A percentile compares a stretch with the other conserved stretches of the same genome.
Conservation (phyloP, 2,113 vertebrate species). For the Nothobranchius furzeri region DNA sequence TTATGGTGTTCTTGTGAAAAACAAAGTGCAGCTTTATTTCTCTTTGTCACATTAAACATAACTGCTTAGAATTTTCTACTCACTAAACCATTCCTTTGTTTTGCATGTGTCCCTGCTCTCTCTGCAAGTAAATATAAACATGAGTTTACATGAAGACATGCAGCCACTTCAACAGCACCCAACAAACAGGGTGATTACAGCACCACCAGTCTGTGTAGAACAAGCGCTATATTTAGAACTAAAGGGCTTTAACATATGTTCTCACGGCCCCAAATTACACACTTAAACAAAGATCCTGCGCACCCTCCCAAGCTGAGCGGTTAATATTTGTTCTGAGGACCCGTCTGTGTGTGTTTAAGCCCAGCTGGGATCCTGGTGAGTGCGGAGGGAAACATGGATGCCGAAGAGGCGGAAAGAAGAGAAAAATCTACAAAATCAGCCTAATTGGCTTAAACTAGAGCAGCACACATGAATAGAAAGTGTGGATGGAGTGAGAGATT, state of each 20-base stretch:
- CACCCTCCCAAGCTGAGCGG: constrained; percentile 58
- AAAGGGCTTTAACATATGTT: constrained; percentile 71
- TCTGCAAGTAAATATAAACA: constrained; percentile 64
- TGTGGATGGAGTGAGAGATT: constrained; percentile 51
- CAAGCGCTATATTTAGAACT: constrained; percentile 30
- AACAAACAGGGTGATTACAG: constrained; percentile 13
- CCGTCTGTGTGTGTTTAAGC: constrained; percentile 74
- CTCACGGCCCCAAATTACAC: constrained; percentile 54
- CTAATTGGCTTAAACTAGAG: constrained; percentile 75
- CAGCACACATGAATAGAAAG: constrained; percentile 37
- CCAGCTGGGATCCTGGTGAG: constrained; percentile 69
- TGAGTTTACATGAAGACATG: neutral
- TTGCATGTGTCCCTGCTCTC: constrained; percentile 32
- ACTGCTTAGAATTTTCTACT: constrained; percentile 18
- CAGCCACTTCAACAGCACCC: neutral
- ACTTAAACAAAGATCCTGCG: constrained; percentile 53
- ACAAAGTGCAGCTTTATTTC: constrained; percentile 32
- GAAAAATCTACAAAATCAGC: constrained; percentile 52
- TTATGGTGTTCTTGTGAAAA: constrained; percentile 33
- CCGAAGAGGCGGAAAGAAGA: constrained; percentile 46
- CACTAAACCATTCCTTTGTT: constrained; percentile 28
- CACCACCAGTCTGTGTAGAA: constrained; percentile 7
- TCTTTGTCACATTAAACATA: constrained; percentile 5
- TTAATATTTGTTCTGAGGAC: constrained; percentile 74
- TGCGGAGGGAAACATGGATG: constrained; percentile 31